Percentiles rank a stretch among this genome's conserved stretches.
Evolutionary conservation across 2,888 invertebrate genomes (phyloP).

Genomic region (Trisateles emortualis): DNA sequence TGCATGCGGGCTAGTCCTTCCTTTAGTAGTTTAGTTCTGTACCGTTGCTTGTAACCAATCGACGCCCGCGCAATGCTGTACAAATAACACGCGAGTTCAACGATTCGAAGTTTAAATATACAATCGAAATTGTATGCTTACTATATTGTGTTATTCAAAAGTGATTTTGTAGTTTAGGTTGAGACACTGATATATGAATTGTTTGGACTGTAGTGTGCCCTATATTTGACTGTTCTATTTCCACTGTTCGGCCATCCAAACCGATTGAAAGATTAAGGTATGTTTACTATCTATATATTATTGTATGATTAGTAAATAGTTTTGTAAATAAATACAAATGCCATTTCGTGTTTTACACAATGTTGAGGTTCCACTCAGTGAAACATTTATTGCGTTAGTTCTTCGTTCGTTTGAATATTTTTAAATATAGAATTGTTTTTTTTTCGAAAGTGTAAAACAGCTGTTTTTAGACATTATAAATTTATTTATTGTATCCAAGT

Average conservation of each 20-base stretch:
- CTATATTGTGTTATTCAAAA: neutral
- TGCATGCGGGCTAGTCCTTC: slow-evolving; percentile 12
- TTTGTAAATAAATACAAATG: neutral
- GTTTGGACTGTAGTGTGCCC: neutral
- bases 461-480: too few species aligned
- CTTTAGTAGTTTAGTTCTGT: slow-evolving; percentile 36
- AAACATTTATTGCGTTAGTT: slow-evolving; percentile 15
- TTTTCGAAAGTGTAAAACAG: too few species aligned
- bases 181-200: neutral
- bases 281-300: neutral
- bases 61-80: slow-evolving; percentile 44
- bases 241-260: neutral
- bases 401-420: neutral
- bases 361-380: slow-evolving; percentile 19
- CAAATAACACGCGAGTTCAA: slow-evolving; percentile 32
- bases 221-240: neutral
- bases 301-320: neutral
- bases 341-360: neutral
- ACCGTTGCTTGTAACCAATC: slow-evolving; percentile 25
- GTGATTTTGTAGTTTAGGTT: neutral
- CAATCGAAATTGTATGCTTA: neutral
- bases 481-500: too few species aligned
- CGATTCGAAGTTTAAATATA: neutral
- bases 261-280: neutral
- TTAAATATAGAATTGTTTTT: too few species aligned